Evolutionary conservation across 2,113 vertebrate species (phyloP).

Genomic region (Myrmecobius fasciatus): DNA sequence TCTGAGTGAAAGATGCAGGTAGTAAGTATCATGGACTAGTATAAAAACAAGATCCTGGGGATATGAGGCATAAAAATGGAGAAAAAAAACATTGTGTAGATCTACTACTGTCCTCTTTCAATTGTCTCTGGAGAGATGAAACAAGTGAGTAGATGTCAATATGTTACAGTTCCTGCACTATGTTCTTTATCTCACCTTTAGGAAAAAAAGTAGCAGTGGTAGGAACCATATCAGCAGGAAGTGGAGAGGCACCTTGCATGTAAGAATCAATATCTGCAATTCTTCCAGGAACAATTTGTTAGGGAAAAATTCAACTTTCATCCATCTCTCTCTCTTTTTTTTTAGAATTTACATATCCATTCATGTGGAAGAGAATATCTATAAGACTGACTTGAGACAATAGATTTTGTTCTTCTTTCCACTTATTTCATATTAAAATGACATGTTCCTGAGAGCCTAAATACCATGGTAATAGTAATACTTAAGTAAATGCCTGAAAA

Average conservation of each 20-base stretch:
- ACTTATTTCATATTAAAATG: not conserved
- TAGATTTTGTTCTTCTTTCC: not conserved
- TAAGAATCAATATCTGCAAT: not conserved
- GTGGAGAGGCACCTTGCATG: not conserved
- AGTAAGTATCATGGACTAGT: not conserved
- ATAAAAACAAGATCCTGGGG: constrained; percentile 16
- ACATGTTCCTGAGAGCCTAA: not conserved
- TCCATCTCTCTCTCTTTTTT: not conserved
- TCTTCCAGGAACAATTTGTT: not conserved
- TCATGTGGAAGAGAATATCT: not conserved
- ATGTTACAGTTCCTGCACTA: not conserved
- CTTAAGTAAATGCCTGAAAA: not conserved
- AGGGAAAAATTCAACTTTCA: not conserved
- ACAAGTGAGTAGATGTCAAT: not conserved
- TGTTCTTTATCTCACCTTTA: not conserved
- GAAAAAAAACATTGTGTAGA: not conserved
- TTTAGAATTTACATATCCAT: not conserved
- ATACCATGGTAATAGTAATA: not conserved
- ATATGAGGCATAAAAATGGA: not conserved
- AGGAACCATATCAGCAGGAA: not conserved
- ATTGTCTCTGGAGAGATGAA: too few relatives aligned
- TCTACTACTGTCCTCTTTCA: too few relatives aligned
- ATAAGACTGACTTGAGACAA: not conserved
- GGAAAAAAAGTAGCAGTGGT: not conserved
- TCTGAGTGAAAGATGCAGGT: not conserved